Percentiles rank a stretch among this genome's conserved stretches.
Conservation (phyloP, 2,113 vertebrate species). For the Gulo gulo region DNA sequence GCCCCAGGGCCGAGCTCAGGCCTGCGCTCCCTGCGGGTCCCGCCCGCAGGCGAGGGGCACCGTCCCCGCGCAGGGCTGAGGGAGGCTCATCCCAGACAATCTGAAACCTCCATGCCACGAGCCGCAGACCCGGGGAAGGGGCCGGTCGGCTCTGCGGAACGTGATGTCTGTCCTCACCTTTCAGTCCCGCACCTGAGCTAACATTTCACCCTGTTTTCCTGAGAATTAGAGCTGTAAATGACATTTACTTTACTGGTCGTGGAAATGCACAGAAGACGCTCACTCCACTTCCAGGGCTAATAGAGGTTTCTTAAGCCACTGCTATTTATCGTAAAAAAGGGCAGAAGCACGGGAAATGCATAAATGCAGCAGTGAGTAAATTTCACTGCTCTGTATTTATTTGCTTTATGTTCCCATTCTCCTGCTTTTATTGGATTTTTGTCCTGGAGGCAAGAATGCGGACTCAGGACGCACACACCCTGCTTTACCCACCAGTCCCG, state of each 20-base stretch:
- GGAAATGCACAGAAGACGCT: background rate
- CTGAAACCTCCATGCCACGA: background rate
- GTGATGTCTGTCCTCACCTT: background rate
- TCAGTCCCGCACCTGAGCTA: background rate
- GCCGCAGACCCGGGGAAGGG: background rate
- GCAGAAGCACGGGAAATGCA: background rate
- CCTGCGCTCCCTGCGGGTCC: background rate
- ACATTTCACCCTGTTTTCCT: background rate
- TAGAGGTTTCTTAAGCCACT: background rate
- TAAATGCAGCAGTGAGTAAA: background rate
- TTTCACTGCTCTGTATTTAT: background rate
- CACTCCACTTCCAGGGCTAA: background rate
- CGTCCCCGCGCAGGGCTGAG: rapidly evolving
- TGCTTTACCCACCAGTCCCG: background rate
- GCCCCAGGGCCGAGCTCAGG: background rate
- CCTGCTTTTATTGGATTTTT: background rate
- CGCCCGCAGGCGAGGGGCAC: rapidly evolving
- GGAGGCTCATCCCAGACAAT: background rate
- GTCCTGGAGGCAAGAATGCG: background rate
- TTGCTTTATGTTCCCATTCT: background rate
- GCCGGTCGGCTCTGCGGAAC: rapidly evolving
- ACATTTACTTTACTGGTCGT: slow-evolving; percentile 42
- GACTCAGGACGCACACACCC: background rate
- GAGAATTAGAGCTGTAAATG: background rate
- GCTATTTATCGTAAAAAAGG: slow-evolving; percentile 52